phyloP scores from a whole-genome alignment of 1,140 invertebrate species.

The Brachionus paranguensis region DNA sequence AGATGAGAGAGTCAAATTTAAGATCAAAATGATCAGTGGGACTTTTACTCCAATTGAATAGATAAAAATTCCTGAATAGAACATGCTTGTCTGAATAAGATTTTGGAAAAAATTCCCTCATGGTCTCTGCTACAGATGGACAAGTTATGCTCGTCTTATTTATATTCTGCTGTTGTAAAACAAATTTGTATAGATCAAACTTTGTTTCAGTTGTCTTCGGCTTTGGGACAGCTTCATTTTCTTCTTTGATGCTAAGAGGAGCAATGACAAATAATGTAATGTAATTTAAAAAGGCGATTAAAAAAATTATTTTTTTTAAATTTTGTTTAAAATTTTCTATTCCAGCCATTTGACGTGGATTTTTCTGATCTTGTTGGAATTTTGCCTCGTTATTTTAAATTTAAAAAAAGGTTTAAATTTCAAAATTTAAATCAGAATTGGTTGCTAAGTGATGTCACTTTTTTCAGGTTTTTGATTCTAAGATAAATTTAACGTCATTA shows the following conservation, averaged over 20 bases:
- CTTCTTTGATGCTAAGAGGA: background rate
- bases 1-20: background rate
- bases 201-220: background rate
- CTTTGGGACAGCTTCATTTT: background rate
- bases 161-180: background rate
- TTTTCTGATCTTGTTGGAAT: background rate
- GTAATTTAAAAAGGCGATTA: background rate
- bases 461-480: no score
- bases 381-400: background rate
- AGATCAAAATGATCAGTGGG: background rate
- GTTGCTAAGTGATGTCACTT: no score
- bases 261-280: background rate
- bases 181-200: background rate
- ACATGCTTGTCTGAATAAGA: background rate
- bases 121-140: background rate
- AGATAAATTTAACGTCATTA: no score
- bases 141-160: background rate
- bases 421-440: no score
- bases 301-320: background rate
- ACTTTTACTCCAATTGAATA: background rate
- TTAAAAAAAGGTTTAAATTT: no score
- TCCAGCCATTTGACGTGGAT: background rate
- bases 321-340: background rate
- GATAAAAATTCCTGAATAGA: background rate
- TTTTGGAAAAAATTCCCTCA: background rate